Evolutionary conservation across 2,113 vertebrate species (phyloP).

Genomic region (Isichthys henryi): DNA sequence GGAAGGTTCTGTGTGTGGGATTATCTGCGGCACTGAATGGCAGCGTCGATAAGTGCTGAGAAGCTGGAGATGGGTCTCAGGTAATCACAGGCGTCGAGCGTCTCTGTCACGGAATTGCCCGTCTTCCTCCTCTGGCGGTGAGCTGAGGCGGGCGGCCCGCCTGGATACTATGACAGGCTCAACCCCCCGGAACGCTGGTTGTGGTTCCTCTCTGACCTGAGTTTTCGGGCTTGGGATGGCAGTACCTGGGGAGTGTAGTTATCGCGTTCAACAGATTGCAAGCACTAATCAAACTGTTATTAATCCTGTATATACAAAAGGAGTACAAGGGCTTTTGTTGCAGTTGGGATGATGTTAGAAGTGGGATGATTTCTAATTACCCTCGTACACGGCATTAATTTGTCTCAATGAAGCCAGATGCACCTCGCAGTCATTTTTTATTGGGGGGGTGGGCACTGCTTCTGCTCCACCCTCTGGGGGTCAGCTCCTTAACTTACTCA

Average conservation of each 20-base stretch:
- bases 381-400: conserved; percentile 49
- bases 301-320: conserved; percentile 23
- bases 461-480: conserved; percentile 45
- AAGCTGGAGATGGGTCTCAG: neutral
- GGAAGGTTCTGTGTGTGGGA: neutral
- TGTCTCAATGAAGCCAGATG: conserved; percentile 62
- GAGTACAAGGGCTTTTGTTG: conserved; percentile 26
- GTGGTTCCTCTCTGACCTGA: neutral
- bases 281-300: conserved; percentile 34
- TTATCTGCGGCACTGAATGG: neutral
- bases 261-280: conserved; percentile 32
- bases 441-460: conserved; percentile 29
- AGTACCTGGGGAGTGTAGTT: conserved; percentile 30
- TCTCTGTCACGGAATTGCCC: neutral
- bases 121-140: neutral
- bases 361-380: conserved; percentile 51
- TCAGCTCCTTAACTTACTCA: conserved; percentile 51
- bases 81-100: neutral
- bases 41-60: neutral
- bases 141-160: neutral
- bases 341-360: conserved; percentile 38
- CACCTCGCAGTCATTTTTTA: conserved; percentile 51
- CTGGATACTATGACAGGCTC: neutral
- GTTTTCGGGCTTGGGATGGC: neutral
- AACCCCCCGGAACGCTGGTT: neutral